Evolutionary conservation across 2,888 invertebrate genomes (phyloP).

Genomic region (Ganaspis brasiliensis): DNA sequence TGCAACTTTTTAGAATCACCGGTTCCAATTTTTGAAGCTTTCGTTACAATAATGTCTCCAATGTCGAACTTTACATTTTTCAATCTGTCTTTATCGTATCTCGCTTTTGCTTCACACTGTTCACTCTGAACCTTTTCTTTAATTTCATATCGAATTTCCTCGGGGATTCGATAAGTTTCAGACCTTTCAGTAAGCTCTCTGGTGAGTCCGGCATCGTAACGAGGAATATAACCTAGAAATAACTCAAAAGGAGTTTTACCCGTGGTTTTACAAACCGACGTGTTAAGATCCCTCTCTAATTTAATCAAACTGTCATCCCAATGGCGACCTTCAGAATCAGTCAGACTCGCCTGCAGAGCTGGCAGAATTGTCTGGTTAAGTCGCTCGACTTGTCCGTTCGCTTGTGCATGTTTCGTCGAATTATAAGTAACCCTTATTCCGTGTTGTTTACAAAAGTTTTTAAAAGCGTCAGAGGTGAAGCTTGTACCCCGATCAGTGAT

Average conservation of each 20-base stretch:
- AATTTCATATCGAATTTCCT: constrained; percentile 22
- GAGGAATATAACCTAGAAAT: constrained; percentile 3
- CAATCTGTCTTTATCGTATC: background rate
- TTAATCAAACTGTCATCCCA: constrained; percentile 54
- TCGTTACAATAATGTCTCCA: background rate
- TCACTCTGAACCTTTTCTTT: background rate
- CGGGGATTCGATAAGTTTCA: constrained; percentile 30
- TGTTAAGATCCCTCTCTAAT: constrained; percentile 21
- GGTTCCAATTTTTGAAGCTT: background rate
- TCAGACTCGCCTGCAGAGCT: constrained; percentile 47
- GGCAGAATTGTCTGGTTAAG: constrained; percentile 57
- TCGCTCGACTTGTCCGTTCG: constrained; percentile 61
- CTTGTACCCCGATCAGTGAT: constrained; percentile 57
- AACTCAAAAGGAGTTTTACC: constrained; percentile 10
- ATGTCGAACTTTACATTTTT: background rate
- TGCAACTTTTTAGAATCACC: background rate
- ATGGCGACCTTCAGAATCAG: constrained; percentile 42
- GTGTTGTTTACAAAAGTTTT: constrained; percentile 50
- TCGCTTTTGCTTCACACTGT: background rate
- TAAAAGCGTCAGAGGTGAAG: constrained; percentile 55
- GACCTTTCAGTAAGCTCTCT: constrained; percentile 3
- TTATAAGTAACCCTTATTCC: constrained; percentile 57
- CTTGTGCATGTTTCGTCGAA: constrained; percentile 59
- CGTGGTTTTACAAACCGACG: constrained; percentile 5
- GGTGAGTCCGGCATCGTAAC: constrained; percentile 22